Evolutionary conservation across 2,888 invertebrate species (phyloP).

Genomic region (Archaeoteleia sp.): DNA sequence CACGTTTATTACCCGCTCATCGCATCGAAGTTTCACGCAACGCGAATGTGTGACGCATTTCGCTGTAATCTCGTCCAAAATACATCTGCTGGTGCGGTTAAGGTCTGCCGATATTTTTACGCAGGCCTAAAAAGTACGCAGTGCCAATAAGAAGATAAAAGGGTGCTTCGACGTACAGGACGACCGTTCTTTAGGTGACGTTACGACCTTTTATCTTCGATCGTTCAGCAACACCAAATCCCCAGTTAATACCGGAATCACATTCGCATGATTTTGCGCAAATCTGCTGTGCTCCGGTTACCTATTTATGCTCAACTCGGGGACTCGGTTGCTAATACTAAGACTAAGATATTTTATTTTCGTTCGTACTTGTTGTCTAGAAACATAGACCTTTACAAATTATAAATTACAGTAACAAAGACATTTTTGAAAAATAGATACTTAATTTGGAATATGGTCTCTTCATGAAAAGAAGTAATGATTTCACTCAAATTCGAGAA

Average conservation of each 20-base stretch:
- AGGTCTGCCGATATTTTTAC: conserved; percentile 66
- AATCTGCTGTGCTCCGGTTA: conserved; percentile 68
- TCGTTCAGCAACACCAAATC: conserved; percentile 56
- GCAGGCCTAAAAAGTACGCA: conserved; percentile 46
- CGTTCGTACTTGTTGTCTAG: conserved; percentile 18
- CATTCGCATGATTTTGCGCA: conserved; percentile 64
- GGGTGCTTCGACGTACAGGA: conserved; percentile 52
- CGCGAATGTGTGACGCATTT: conserved; percentile 1
- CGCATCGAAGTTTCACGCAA: background rate
- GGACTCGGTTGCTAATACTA: conserved; percentile 58
- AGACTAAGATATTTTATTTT: conserved; percentile 22
- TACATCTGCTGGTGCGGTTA: conserved; percentile 75
- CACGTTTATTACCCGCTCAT: too few species aligned
- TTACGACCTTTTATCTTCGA: conserved; percentile 59
- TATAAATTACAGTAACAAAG: too few species aligned
- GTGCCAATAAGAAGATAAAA: conserved; percentile 64
- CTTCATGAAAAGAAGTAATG: too few species aligned
- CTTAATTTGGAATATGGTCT: too few species aligned
- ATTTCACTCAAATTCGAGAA: too few species aligned
- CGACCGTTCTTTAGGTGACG: conserved; percentile 15
- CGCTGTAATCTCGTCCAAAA: conserved; percentile 72
- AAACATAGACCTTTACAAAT: too few species aligned
- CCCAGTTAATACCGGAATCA: conserved; percentile 53
- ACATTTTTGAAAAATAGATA: too few species aligned
- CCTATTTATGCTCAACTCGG: conserved; percentile 63